Base-by-base conservation (phyloP, 2,888 invertebrate genomes). In the Arrhopalites spinosus region DNA sequence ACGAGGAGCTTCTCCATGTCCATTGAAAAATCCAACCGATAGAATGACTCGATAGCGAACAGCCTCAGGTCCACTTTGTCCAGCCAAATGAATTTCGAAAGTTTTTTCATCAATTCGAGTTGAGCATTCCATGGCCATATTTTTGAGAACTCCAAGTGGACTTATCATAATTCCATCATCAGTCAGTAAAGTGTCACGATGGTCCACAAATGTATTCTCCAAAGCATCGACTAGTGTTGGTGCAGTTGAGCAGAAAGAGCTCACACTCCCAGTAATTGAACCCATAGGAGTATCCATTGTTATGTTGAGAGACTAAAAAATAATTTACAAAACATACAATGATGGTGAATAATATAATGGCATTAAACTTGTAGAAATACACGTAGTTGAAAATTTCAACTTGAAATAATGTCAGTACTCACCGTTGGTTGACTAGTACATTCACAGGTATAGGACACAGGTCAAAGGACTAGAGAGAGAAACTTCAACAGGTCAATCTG, bases 61-160 rank as follows among this genome's bases (percentile, higher is more conserved):
- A 13, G 47, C 23, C 13, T 70, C 73, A 5, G 27, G 7, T 17
- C 76, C 76, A 29, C 30, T 53, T 20, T 63, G 2, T 1, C 25
- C 27, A 7, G 78, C 76, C 0, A 59, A 73, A 36, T 80, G 80
- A 15, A 79, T n/a, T 0, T 56, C 56, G 29, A 74, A 69, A 43
- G 68, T 69, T 23, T 56, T 68, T 0, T 68, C 27, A 23, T 74
- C 63, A 17, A 74, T 29, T n/a, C 27, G 66, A 30, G 20, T 50
- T 0, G 47, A 63, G 23, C 61, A 74, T 15, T 77, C 69, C 11
- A 56, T 29, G 8, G 74, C 77, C 66, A 79, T 56, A 29, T 77
- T 72, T 25, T 78, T 78, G 15, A 80, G 61, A 20, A 76, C 70
- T 36, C 78, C 76, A 17, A 80, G 45, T 11, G 80, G 80, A 23